Evolutionary conservation across 1,140 invertebrate genomes (phyloP), one percentile per base, ranked within the genome.

Genomic region (Cotesia glomerata): DNA sequence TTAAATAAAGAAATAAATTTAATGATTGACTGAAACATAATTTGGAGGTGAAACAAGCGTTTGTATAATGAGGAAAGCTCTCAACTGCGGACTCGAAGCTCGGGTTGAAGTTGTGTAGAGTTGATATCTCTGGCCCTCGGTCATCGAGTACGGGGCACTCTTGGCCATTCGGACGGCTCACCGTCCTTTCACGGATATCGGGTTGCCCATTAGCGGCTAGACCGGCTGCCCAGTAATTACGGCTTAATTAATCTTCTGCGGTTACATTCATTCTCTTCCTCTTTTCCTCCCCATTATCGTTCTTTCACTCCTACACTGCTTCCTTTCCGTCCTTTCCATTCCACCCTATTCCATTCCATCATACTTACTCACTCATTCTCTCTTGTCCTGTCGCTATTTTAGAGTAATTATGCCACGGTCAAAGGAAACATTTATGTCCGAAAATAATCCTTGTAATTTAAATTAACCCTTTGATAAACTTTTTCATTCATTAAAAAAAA

Each of bases 181-280:
- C 73, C 80, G 78, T 81, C 82, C 81, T 84, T 85, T 85, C 82
- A 84, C 77, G 80, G 81, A 83, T 85, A 85, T 85, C 82, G 76
- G 78, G 81, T 85, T 84, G 82, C 83, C 82, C 83, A 85, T 85
- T 85, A 85, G 82, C 81, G 77, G 79, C 78, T 78, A 82, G 81
- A 79, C 79, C 82, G 81, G 81, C 80, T 82, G 81, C 81, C 82
- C 80, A 81, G 82, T 85, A 85, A 85, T 85, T 84, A 85, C 79
- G 77, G 83, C 81, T 84, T 84, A 84, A 85, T 85, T 85, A 85
- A 85, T 85, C 82, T 82, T 80, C 78, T 75, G 39, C 56, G 77
- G 78, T 78, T 49, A 45, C 11, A 75, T 79, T 81, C 77, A 78
- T 80, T 76, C 72, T 58, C 51, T 65, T 45, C 64, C 14, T 69